Base-by-base conservation (phyloP, 2,797 vertebrate genomes). In the Silurus lanzhouensis region DNA sequence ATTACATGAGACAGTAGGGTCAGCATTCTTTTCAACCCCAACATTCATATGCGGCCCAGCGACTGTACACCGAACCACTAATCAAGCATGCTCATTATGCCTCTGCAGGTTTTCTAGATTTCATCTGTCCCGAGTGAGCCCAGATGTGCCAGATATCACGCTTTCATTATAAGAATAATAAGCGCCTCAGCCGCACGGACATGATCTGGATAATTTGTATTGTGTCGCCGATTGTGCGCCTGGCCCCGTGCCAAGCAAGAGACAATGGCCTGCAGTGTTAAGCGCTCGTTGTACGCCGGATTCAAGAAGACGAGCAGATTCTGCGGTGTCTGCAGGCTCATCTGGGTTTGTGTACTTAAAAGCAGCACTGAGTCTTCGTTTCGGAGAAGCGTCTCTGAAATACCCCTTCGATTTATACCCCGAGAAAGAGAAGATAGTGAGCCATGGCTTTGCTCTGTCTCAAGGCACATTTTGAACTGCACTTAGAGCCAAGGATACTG, bases 111-210 rank as follows among this genome's bases (percentile, higher is more conserved):
- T 81, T 57, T 3, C 14, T 20, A 64, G 14, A 48, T 82, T 82
- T 82, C 55, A 72, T 60, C 55, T 20, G 52, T 67, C 63, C n/a
- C 31, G 22, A 60, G 67, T 6, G 31, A 72, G 9, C 6, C 70
- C 58, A 61, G 83, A 84, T 63, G 74, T 85, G 82, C 86, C 83
- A 87, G 74, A 90, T 84, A 91, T 92, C 91, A 90, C 25, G 38
- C 38, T 85, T 91, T 91, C 79, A 91, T 92, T 92, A 89, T 89
- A 90, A 91, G 86, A 86, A 81, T 87, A 91, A 91, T 90, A 90
- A 85, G 81, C 70, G 58, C 79, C 80, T 68, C 79, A 87, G 86
- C 17, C 55, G 82, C 84, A 84, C 52, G 77, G 83, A 89, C 84
- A 88, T 81, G 86, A 87, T 89, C 46, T 83, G 25, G 70, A 81